A percentile compares a stretch with the other conserved stretches of the same genome.
Conservation (phyloP, 2,888 invertebrate species). For the Mythimna vitellina region DNA sequence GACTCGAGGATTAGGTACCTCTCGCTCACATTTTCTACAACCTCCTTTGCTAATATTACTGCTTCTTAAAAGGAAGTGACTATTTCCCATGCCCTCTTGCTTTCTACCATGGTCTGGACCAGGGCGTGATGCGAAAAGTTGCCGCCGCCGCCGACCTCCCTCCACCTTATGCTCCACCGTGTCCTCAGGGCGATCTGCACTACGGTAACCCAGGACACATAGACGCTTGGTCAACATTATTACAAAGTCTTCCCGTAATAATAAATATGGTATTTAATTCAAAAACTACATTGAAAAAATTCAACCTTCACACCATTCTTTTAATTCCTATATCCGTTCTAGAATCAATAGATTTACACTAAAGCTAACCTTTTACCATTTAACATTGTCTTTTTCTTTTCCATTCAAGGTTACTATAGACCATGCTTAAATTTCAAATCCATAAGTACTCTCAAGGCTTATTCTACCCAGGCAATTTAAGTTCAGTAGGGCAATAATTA, state of each 20-base stretch:
- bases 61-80: too few species aligned
- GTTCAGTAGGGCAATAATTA: slow-evolving; percentile 5
- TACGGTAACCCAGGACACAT: background rate
- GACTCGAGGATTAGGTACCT: too few species aligned
- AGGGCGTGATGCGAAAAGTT: too few species aligned
- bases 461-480: background rate
- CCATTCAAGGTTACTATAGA: background rate
- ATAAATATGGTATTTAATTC: background rate
- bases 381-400: background rate
- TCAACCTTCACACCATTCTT: background rate
- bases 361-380: background rate
- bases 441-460: background rate
- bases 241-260: too few species aligned
- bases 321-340: background rate
- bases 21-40: too few species aligned
- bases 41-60: too few species aligned
- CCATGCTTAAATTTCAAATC: slow-evolving; percentile 19
- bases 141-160: too few species aligned
- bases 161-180: too few species aligned
- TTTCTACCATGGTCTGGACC: too few species aligned
- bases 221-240: background rate
- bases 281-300: too few species aligned
- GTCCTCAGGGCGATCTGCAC: too few species aligned
- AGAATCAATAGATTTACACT: background rate
- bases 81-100: too few species aligned